Conservation (phyloP, 1,140 invertebrate genomes). For the Eulimnadia texana region DNA sequence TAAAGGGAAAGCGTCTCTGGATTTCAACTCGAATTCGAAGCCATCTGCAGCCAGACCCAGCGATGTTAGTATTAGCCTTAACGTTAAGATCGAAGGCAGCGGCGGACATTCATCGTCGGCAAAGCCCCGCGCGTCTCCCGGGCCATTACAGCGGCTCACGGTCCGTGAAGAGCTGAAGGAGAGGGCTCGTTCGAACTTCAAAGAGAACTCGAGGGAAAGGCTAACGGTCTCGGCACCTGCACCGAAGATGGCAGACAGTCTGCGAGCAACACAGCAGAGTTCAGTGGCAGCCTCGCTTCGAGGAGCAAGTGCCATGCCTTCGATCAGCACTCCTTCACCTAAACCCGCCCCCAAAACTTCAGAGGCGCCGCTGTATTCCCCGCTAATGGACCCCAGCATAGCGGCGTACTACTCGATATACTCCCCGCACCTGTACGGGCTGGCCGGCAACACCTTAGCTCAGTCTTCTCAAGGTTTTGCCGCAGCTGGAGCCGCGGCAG, state of each 20-base stretch:
- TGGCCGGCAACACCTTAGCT: background rate
- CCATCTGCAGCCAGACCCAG: background rate
- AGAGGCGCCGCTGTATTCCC: background rate
- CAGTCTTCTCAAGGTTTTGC: background rate
- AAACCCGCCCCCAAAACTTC: background rate
- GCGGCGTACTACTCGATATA: slow-evolving; percentile 12
- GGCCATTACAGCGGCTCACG: background rate
- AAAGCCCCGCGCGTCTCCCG: background rate
- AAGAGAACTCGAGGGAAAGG: background rate
- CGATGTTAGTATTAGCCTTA: slow-evolving; percentile 12
- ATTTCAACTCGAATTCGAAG: background rate
- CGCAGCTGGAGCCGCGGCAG: background rate
- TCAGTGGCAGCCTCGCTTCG: background rate
- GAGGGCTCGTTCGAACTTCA: background rate
- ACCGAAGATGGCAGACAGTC: slow-evolving; percentile 1
- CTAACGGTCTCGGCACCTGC: background rate
- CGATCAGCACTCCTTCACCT: background rate
- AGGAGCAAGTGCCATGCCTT: background rate
- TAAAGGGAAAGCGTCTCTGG: background rate
- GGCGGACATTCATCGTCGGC: background rate
- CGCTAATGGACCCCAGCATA: slow-evolving; percentile 3
- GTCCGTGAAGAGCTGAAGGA: slow-evolving; percentile 7
- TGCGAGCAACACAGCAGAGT: background rate
- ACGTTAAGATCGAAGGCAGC: slow-evolving; percentile 4
- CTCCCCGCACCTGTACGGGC: slow-evolving; percentile 11